Conservation (phyloP, 2,888 invertebrate genomes). For the Dryadula phaetusa region DNA sequence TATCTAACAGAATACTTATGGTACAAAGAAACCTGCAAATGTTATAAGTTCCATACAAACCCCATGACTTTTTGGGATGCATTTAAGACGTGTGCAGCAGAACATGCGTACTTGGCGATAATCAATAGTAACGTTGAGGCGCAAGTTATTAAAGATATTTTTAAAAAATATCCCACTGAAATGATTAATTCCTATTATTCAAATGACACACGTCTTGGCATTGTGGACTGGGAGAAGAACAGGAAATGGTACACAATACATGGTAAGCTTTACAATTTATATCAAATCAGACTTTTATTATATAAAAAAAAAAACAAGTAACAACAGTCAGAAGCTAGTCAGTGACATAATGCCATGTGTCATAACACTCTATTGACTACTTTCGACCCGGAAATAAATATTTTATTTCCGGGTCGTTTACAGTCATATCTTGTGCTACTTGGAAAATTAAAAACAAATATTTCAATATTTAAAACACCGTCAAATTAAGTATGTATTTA, state of each 20-base stretch:
- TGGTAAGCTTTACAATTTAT: conserved; percentile 25
- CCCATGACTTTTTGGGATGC: conserved; percentile 24
- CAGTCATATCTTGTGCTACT: too few species aligned
- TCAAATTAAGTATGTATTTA: too few species aligned
- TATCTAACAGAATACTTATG: conserved; percentile 16
- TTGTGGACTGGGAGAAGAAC: conserved; percentile 34
- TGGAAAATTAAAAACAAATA: too few species aligned
- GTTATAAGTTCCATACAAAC: conserved; percentile 34
- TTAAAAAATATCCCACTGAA: background rate
- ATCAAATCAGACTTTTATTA: too few species aligned
- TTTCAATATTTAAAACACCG: too few species aligned
- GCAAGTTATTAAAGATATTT: conserved; percentile 31
- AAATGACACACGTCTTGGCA: conserved; percentile 21
- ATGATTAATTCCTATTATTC: background rate
- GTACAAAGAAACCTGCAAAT: conserved; percentile 14
- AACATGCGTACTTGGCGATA: conserved; percentile 39
- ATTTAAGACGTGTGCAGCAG: conserved; percentile 33
- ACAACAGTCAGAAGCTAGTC: too few species aligned
- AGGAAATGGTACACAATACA: conserved; percentile 36
- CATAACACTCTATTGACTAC: too few species aligned
- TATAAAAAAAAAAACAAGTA: too few species aligned
- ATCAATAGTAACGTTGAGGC: conserved; percentile 49
- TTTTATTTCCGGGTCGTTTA: too few species aligned
- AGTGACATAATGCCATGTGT: too few species aligned
- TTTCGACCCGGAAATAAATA: too few species aligned